Evolutionary conservation across 2,888 invertebrate species (phyloP).

Genomic region (Chrysotoxum bicinctum): DNA sequence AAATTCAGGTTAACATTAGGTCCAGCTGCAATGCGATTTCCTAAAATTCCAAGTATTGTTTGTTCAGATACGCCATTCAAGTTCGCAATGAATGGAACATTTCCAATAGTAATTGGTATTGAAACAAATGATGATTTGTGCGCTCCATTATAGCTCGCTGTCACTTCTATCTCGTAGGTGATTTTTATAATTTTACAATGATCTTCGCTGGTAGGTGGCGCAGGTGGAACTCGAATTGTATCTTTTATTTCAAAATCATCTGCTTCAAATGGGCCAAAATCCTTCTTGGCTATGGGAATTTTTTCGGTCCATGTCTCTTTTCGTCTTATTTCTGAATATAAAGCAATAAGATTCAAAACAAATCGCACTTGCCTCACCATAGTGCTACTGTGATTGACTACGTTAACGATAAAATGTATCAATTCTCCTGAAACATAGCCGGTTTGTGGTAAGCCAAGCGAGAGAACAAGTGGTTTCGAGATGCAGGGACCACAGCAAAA

Average conservation of each 20-base stretch:
- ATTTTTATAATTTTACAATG: conserved; percentile 77
- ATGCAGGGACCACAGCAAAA: conserved; percentile 78
- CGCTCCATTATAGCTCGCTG: conserved; percentile 75
- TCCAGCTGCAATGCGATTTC: not conserved
- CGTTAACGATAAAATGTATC: conserved; percentile 80
- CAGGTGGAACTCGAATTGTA: conserved; percentile 76
- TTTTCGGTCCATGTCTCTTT: conserved; percentile 74
- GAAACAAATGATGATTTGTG: conserved; percentile 75
- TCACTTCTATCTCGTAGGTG: conserved; percentile 77
- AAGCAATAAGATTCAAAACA: conserved; percentile 75
- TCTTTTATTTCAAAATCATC: conserved; percentile 75
- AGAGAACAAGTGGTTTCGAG: conserved; percentile 75
- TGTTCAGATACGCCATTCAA: not conserved
- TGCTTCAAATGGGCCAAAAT: conserved; percentile 74
- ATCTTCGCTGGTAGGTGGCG: conserved; percentile 77
- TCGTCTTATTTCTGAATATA: conserved; percentile 73
- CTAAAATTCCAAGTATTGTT: not conserved
- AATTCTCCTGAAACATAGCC: conserved; percentile 79
- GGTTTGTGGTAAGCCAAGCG: conserved; percentile 76
- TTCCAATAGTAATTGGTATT: conserved; percentile 79
- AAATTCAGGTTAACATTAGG: not conserved
- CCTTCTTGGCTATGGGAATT: conserved; percentile 74
- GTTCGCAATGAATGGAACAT: conserved; percentile 75
- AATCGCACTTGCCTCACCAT: conserved; percentile 78
- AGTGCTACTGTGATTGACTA: conserved; percentile 84